A percentile compares a stretch with the other conserved stretches of the same genome.
Conservation (phyloP, 1,140 invertebrate genomes). For the Listronotus bonariensis region DNA sequence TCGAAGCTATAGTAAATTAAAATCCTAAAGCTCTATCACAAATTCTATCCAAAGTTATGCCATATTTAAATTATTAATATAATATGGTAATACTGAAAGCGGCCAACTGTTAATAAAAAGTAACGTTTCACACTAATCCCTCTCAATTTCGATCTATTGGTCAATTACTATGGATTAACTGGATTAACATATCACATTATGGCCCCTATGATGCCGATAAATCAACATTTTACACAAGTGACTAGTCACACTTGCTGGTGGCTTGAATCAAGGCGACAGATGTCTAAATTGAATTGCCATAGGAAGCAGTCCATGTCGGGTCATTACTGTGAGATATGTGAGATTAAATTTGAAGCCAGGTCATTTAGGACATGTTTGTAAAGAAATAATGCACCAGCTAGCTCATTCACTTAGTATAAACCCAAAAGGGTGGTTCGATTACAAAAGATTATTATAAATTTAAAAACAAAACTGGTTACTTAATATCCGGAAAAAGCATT, state of each 20-base stretch:
- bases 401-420: too few species aligned
- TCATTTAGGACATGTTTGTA: neutral
- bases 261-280: constrained; percentile 31
- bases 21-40: too few species aligned
- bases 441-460: too few species aligned
- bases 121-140: neutral
- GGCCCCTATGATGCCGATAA: constrained; percentile 30
- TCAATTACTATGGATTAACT: constrained; percentile 31
- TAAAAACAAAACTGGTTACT: too few species aligned
- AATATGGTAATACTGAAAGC: neutral
- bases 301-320: neutral
- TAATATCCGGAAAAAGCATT: too few species aligned
- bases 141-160: constrained; percentile 8
- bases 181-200: constrained; percentile 35
- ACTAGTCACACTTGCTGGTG: constrained; percentile 21
- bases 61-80: too few species aligned
- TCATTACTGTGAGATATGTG: neutral
- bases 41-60: neutral
- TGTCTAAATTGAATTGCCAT: constrained; percentile 33
- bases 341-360: neutral
- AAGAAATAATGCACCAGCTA: neutral
- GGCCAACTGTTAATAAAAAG: constrained; percentile 22
- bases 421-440: too few species aligned
- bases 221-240: constrained; percentile 33
- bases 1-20: too few species aligned